Evolutionary conservation across 2,113 vertebrate species (phyloP).

Genomic region (Trichechus manatus): DNA sequence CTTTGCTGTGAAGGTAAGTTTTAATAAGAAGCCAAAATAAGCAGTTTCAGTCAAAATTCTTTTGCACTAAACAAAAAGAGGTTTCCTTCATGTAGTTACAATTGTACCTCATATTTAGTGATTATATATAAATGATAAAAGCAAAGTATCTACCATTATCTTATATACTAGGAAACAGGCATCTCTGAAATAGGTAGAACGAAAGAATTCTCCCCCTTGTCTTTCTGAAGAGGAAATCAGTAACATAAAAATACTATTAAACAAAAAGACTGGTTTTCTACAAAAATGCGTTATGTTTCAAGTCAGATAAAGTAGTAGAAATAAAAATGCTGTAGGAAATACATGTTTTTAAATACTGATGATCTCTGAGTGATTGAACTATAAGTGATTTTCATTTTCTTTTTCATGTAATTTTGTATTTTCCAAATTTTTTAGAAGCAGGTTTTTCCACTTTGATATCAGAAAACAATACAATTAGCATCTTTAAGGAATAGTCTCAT

Average conservation of each 20-base stretch:
- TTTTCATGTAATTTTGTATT: slow-evolving; percentile 42
- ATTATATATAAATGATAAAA: background rate
- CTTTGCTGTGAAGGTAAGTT: background rate
- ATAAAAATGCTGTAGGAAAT: slow-evolving; percentile 12
- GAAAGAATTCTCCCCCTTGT: background rate
- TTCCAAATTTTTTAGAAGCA: slow-evolving; percentile 8
- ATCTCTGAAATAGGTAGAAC: background rate
- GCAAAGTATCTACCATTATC: background rate
- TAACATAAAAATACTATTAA: slow-evolving; percentile 3
- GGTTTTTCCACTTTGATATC: slow-evolving; percentile 22
- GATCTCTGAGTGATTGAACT: background rate
- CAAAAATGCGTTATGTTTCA: background rate
- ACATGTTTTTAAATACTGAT: background rate
- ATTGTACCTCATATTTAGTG: background rate
- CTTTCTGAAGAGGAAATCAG: background rate
- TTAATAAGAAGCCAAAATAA: background rate
- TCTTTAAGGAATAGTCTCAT: background rate
- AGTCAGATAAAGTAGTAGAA: background rate
- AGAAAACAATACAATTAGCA: background rate
- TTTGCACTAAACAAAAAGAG: background rate
- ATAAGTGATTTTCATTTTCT: background rate
- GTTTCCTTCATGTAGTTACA: background rate
- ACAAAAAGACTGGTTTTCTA: slow-evolving; percentile 19
- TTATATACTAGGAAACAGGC: background rate
- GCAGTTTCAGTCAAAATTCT: slow-evolving; percentile 7